A percentile compares a stretch with the other conserved stretches of the same genome.
These are phyloP conservation scores for Coregonus suidteri DNA, from an alignment of 2,797 vertebrate species.

Conservation along the genomic window DNA sequence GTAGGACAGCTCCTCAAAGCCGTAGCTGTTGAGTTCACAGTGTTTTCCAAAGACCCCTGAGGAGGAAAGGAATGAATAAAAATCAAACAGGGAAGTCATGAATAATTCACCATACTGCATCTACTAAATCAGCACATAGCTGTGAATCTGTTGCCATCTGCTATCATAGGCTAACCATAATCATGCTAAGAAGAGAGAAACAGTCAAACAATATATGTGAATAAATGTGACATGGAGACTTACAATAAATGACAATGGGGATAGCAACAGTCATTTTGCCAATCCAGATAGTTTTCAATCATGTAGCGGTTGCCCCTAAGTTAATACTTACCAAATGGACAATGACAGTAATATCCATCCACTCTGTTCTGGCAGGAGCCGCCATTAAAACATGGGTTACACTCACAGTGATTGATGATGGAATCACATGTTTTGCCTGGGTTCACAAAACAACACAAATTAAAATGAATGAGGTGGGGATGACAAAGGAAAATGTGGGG, in stretches of 20 bases:
- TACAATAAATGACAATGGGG: not conserved
- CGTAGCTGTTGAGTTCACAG: slow-evolving; percentile 96
- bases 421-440: slow-evolving; percentile 94
- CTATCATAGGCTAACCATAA: not conserved
- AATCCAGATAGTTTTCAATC: not conserved
- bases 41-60: slow-evolving; percentile 98
- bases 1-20: slow-evolving; percentile 95
- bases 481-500: slow-evolving; percentile 33
- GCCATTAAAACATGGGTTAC: slow-evolving; percentile 98
- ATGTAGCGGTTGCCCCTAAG: not conserved
- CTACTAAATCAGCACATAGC: not conserved
- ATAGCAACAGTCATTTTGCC: not conserved
- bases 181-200: not conserved
- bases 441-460: slow-evolving; percentile 80
- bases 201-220: not conserved
- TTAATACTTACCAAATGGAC: slow-evolving; percentile 92
- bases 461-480: slow-evolving; percentile 74
- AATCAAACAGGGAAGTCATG: slow-evolving; percentile 19
- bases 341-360: slow-evolving; percentile 96
- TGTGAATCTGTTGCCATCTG: slow-evolving; percentile 1
- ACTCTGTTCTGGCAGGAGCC: slow-evolving; percentile 95
- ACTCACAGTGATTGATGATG: slow-evolving; percentile 96
- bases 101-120: slow-evolving; percentile 1
- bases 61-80: slow-evolving; percentile 33
- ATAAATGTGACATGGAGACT: not conserved